phyloP scores from a whole-genome alignment of 2,113 vertebrate genomes.

The Aix galericulata region DNA sequence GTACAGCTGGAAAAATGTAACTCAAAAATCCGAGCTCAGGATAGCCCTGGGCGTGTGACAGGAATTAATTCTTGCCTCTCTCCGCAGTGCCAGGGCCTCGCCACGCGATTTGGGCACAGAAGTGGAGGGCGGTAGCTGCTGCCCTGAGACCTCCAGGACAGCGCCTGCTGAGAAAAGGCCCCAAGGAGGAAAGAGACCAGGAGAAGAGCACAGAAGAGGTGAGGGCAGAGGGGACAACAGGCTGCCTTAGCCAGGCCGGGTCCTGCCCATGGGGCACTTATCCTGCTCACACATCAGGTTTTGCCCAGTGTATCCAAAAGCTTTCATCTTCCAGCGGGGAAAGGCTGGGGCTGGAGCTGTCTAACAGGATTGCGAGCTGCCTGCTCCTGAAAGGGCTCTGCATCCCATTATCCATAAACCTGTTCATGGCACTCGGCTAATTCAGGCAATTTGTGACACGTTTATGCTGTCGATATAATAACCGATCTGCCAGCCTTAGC shows the following conservation, averaged over 20 bases:
- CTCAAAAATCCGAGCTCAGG: not conserved
- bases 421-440: constrained; percentile 48
- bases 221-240: not conserved
- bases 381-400: constrained; percentile 30
- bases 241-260: not conserved
- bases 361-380: constrained; percentile 2
- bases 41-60: not conserved
- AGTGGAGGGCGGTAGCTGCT: not conserved
- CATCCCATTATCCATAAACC: constrained; percentile 59
- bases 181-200: not conserved
- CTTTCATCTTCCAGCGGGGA: not conserved
- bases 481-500: not conserved
- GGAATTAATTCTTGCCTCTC: not conserved
- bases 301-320: not conserved
- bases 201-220: not conserved
- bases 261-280: not conserved
- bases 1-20: not conserved
- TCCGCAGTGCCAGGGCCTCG: not conserved
- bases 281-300: not conserved
- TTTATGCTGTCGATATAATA: constrained; percentile 9
- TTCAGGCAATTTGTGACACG: constrained; percentile 53
- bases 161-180: not conserved
- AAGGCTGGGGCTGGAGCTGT: not conserved
- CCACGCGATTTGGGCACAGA: not conserved
- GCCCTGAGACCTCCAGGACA: not conserved